Percentiles rank a stretch among this genome's conserved stretches.
phyloP scores from a whole-genome alignment of 2,113 vertebrate genomes.

The Rhizomys pruinosus region DNA sequence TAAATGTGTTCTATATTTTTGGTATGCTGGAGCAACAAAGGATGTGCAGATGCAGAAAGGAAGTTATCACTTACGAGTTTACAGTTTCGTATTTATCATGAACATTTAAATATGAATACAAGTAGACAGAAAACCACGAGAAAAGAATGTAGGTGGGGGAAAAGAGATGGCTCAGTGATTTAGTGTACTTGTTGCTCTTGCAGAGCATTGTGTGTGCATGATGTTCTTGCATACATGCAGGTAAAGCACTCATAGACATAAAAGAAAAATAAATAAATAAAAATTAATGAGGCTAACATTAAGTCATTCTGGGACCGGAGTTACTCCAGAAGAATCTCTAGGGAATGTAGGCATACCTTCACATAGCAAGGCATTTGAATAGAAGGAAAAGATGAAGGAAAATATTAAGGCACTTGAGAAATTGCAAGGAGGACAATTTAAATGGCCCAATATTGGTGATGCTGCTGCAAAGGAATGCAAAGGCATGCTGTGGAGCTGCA shows the following conservation, averaged over 20 bases:
- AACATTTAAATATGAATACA: background rate
- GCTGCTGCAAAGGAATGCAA: background rate
- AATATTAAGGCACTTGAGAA: background rate
- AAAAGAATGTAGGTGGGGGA: background rate
- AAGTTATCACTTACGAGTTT: background rate
- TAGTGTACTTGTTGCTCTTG: too few relatives aligned
- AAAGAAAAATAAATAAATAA: too few relatives aligned
- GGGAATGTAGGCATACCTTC: background rate
- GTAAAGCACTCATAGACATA: too few relatives aligned
- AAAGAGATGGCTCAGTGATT: too few relatives aligned
- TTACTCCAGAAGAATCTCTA: slow-evolving; percentile 3
- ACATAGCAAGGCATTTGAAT: background rate
- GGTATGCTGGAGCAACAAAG: background rate
- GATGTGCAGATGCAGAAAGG: background rate
- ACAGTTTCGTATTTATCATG: background rate
- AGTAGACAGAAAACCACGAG: background rate
- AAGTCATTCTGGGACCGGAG: background rate
- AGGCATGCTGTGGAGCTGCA: background rate
- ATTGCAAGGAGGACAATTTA: background rate
- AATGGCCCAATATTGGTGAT: background rate
- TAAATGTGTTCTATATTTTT: background rate
- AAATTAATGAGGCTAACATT: background rate
- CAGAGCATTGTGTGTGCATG: too few relatives aligned
- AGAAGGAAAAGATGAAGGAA: background rate
- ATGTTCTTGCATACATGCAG: too few relatives aligned